Conservation (phyloP, 2,888 invertebrate species). For the Stenoptilia bipunctidactyla region DNA sequence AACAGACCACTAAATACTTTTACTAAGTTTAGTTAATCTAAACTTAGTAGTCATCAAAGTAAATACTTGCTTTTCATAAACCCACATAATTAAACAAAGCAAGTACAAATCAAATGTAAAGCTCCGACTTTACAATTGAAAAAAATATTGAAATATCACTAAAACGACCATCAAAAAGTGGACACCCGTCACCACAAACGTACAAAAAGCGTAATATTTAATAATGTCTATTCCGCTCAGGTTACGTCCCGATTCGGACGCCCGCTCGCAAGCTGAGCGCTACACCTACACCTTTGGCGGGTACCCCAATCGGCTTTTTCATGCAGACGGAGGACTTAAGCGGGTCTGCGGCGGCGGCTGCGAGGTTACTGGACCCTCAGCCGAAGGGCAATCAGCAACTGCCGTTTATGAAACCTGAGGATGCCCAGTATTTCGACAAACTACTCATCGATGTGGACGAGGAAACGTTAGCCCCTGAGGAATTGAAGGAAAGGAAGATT, state of each 20-base stretch:
- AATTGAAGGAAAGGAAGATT: conserved; percentile 98
- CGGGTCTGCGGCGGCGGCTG: conserved; percentile 85
- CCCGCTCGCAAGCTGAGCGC: conserved; percentile 97
- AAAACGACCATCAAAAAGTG: no score
- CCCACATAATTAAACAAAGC: no score
- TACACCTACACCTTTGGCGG: conserved; percentile 96
- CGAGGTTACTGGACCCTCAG: conserved; percentile 90
- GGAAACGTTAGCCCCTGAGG: conserved; percentile 93
- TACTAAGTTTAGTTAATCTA: no score
- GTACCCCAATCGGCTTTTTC: conserved; percentile 93
- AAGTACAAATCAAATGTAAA: no score
- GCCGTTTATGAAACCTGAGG: conserved; percentile 99
- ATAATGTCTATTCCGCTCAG: conserved; percentile 42
- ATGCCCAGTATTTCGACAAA: conserved; percentile 99
- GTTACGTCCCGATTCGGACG: conserved; percentile 96
- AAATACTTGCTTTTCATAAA: no score
- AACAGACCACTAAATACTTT: no score
- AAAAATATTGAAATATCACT: no score
- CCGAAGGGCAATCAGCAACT: conserved; percentile 92
- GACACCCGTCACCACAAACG: no score
- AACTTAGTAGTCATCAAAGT: no score
- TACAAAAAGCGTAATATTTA: no score
- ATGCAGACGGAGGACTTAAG: conserved; percentile 92
- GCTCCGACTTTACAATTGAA: no score
- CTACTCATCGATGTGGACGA: conserved; percentile 98